Percentiles rank a stretch among this genome's conserved stretches.
Evolutionary conservation across 2,797 vertebrate genomes (phyloP).

Genomic region (Sebastes taczanowskii): DNA sequence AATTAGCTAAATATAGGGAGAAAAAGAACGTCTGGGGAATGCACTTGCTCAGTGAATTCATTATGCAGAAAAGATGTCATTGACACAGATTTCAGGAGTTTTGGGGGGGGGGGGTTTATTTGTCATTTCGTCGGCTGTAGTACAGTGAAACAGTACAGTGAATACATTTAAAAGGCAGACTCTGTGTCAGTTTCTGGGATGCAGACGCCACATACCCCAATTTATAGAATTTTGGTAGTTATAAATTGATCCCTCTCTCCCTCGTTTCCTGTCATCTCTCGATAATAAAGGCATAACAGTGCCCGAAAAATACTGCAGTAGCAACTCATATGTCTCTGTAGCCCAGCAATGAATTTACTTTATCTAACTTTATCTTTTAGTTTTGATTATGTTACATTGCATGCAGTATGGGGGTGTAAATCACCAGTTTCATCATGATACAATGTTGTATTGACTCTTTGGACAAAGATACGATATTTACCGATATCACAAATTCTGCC

Average conservation of each 20-base stretch:
- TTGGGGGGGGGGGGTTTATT: conserved; percentile 11
- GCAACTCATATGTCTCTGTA: not conserved
- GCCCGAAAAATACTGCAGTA: not conserved
- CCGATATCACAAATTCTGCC: no score
- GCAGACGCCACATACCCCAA: not conserved
- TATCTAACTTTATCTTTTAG: not conserved
- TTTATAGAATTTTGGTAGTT: conserved; percentile 4
- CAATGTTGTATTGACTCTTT: no score
- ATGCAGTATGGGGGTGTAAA: no score
- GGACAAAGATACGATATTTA: no score
- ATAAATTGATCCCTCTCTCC: not conserved
- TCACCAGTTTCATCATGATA: no score
- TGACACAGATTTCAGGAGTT: conserved; percentile 65
- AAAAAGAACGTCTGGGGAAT: conserved; percentile 30
- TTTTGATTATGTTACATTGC: not conserved
- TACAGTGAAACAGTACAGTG: conserved; percentile 11
- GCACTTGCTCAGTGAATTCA: conserved; percentile 43
- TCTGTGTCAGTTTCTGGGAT: not conserved
- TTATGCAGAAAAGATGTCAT: conserved; percentile 57
- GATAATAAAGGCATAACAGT: not conserved
- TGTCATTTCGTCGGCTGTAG: conserved; percentile 3
- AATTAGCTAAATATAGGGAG: conserved; percentile 58
- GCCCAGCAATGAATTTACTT: not conserved
- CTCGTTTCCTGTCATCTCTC: not conserved
- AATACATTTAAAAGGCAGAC: not conserved